Base-by-base conservation (phyloP, 2,888 invertebrate species). In the Meta bourneti region DNA sequence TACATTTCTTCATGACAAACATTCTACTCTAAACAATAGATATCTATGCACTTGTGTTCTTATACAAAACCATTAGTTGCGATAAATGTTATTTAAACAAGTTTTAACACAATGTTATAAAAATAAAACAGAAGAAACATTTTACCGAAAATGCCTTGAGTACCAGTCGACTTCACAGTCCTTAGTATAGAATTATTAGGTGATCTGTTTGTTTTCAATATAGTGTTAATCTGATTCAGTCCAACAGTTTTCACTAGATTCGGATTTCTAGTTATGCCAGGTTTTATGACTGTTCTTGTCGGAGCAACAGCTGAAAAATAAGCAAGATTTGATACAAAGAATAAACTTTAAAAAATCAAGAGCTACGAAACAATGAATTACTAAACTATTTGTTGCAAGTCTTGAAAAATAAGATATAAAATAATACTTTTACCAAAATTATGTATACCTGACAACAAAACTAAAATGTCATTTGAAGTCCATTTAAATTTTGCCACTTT, bases 111-210 rank as follows among this genome's bases (percentile, higher is more conserved):
- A 61, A 61, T 61, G 6, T 61, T 5, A 61, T 11, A 61, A 61
- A 61, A 16, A 61, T 61, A 16, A 54, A 8, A 16, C 16, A 16
- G 11, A 61, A 61, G 11, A 16, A 61, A 9, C n/a, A 34, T 71
- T 13, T 82, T 88, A 91, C 91, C 87, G 72, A 91, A 91, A 34
- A 91, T 71, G 13, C 91, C 87, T 61, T 86, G 81, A 71, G 85
- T 70, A 61, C 74, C 70, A 74, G 49, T 34, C 4, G 34, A 85
- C 52, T 34, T 71, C 4, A 52, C 19, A 52, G 61, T 77, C 49
- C 51, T 75, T 51, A 19, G 6, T 20, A 61, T 16, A 20, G 49
- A n/a, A 54, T 49, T 16, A n/a, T 48, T 61, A 11, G 80, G 34
- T n/a, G n/a, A 16, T 20, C 69, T 88, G 13, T 69, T 91, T 52